phyloP scores from a whole-genome alignment of 2,888 invertebrate genomes.

The Pseudoips prasinana region DNA sequence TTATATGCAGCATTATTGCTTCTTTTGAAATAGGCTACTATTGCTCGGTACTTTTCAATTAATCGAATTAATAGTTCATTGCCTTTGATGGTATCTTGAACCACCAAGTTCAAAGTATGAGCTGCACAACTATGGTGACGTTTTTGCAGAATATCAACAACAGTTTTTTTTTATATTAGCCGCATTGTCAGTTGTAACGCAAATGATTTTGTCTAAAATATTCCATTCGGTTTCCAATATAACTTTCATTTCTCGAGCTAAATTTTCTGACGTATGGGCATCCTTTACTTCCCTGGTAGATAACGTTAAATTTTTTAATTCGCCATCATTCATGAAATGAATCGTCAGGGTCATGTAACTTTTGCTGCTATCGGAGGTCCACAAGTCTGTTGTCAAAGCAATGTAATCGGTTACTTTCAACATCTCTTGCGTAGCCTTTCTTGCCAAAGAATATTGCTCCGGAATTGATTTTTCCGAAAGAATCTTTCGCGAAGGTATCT shows the following conservation, averaged over 20 bases:
- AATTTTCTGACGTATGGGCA: slow-evolving; percentile 9
- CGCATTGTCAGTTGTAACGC: slow-evolving; percentile 16
- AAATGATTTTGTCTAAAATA: slow-evolving; percentile 17
- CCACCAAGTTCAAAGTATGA: slow-evolving; percentile 12
- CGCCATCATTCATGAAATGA: slow-evolving; percentile 12
- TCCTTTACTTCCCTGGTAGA: slow-evolving; percentile 10
- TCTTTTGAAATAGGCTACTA: slow-evolving; percentile 14
- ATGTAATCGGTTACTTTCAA: slow-evolving; percentile 9
- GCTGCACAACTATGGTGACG: slow-evolving; percentile 13
- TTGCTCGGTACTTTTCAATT: slow-evolving; percentile 13
- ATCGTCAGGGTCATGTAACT: slow-evolving; percentile 5
- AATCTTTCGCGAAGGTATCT: slow-evolving; percentile 20
- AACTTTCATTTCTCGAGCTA: slow-evolving; percentile 13
- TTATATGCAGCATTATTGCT: slow-evolving; percentile 12
- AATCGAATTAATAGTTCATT: slow-evolving; percentile 6
- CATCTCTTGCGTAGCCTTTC: slow-evolving; percentile 14
- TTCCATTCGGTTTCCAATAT: slow-evolving; percentile 18
- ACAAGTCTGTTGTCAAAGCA: slow-evolving; percentile 12
- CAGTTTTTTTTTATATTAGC: slow-evolving; percentile 16
- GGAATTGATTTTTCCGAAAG: slow-evolving; percentile 18
- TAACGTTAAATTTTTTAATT: slow-evolving; percentile 7
- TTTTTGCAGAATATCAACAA: slow-evolving; percentile 10
- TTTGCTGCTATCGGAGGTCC: slow-evolving; percentile 12
- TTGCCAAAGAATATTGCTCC: slow-evolving; percentile 12
- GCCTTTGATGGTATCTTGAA: slow-evolving; percentile 1